Evolutionary conservation across 1,140 invertebrate genomes (phyloP).

Genomic region (Varroa destructor): DNA sequence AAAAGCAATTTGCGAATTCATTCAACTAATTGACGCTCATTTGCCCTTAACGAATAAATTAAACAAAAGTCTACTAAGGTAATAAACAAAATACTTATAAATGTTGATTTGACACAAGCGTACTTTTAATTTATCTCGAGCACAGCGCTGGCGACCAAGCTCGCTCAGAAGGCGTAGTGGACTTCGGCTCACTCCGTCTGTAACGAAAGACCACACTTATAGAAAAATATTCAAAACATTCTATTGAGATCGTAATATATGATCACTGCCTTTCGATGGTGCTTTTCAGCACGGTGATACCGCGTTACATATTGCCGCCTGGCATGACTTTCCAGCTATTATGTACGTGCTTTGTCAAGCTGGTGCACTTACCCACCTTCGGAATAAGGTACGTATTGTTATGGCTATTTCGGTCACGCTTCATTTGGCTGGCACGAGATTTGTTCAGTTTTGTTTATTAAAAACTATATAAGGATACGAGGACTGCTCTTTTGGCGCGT

Average conservation of each 20-base stretch:
- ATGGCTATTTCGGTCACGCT: no score
- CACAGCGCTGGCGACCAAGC: background rate
- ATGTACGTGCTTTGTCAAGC: conserved; percentile 43
- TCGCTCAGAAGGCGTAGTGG: background rate
- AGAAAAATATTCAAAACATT: background rate
- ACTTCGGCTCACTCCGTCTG: no score
- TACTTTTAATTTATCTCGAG: background rate
- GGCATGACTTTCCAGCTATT: conserved; percentile 47
- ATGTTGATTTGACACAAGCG: no score
- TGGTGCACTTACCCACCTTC: conserved; percentile 41
- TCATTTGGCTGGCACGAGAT: no score
- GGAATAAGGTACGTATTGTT: conserved; percentile 39
- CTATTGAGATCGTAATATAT: no score
- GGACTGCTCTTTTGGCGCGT: no score
- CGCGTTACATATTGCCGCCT: conserved; percentile 47
- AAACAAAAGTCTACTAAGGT: background rate
- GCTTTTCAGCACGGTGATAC: conserved; percentile 45
- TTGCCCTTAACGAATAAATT: conserved; percentile 6
- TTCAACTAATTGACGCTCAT: background rate
- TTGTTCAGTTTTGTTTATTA: no score
- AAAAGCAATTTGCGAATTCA: background rate
- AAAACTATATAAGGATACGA: no score
- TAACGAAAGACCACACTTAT: conserved; percentile 2
- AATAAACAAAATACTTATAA: no score
- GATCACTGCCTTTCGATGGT: no score